Conservation (phyloP, 2,797 vertebrate species). For the Lerista edwardsae region DNA sequence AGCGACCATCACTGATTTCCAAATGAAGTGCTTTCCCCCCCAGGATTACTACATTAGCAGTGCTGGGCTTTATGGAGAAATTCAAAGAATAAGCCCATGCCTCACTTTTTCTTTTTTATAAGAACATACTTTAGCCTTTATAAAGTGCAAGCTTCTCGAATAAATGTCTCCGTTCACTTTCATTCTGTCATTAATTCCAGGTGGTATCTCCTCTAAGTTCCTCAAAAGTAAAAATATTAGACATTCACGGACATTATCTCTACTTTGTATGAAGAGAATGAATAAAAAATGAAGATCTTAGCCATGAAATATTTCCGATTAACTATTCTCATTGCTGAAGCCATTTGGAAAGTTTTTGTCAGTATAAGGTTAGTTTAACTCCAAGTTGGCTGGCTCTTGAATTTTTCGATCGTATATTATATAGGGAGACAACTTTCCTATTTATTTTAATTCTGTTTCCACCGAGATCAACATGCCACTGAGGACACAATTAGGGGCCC, state of each 20-base stretch:
- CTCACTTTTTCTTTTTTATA: slow-evolving; percentile 42
- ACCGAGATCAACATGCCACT: slow-evolving; percentile 27
- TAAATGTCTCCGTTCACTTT: slow-evolving; percentile 54
- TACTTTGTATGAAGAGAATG: slow-evolving; percentile 78
- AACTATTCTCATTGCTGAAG: slow-evolving; percentile 79
- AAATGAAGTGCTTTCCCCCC: slow-evolving; percentile 47
- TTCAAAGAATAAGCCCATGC: slow-evolving; percentile 40
- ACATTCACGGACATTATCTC: slow-evolving; percentile 74
- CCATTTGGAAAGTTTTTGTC: slow-evolving; percentile 79
- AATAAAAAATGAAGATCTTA: slow-evolving; percentile 81
- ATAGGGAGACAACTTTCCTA: background rate
- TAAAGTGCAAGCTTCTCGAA: slow-evolving; percentile 45
- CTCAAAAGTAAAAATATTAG: slow-evolving; percentile 72
- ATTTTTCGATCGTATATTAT: background rate
- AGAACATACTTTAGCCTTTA: slow-evolving; percentile 40
- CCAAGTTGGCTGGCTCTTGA: slow-evolving; percentile 61
- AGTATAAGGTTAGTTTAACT: slow-evolving; percentile 78
- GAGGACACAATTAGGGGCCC: background rate
- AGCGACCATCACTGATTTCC: slow-evolving; percentile 38
- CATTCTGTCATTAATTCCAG: slow-evolving; percentile 69
- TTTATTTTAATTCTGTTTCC: slow-evolving; percentile 16
- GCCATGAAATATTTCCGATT: slow-evolving; percentile 72
- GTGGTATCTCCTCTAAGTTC: slow-evolving; percentile 54
- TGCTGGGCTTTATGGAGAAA: slow-evolving; percentile 40
- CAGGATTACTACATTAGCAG: slow-evolving; percentile 43